Evolutionary conservation across 2,797 vertebrate species (phyloP).

Genomic region (Microcaecilia unicolor): DNA sequence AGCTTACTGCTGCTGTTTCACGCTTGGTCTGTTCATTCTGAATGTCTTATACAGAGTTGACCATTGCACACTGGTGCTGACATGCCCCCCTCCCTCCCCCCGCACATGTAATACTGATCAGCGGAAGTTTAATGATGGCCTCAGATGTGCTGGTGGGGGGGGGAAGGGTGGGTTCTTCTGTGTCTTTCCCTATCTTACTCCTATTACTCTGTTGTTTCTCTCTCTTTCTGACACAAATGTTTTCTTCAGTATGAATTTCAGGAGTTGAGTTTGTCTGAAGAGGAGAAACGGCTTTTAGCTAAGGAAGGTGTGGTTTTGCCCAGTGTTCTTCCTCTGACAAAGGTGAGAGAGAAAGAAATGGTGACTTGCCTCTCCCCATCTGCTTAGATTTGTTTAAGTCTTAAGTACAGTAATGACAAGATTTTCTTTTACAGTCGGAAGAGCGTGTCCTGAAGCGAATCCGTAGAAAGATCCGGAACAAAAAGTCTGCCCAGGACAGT

Average conservation of each 20-base stretch:
- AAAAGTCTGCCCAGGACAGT: conserved; percentile 81
- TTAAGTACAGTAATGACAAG: no score
- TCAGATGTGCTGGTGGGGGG: rapidly evolving
- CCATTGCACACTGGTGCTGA: no score
- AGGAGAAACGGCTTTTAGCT: conserved; percentile 71
- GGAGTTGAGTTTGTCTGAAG: conserved; percentile 69
- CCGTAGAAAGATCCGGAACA: conserved; percentile 82
- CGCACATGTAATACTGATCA: no score
- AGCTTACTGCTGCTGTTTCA: no score
- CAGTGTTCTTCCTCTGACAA: conserved; percentile 61
- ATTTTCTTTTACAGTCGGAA: conserved; percentile 63
- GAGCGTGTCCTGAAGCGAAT: conserved; percentile 72
- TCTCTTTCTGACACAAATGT: rapidly evolving
- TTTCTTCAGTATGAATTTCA: conserved; percentile 54
- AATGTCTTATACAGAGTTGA: no score
- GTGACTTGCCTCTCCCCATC: neutral
- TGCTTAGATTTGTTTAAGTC: no score
- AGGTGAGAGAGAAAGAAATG: no score
- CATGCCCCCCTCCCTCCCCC: no score
- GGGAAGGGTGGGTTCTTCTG: neutral
- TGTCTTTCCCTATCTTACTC: neutral
- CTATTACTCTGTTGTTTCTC: no score
- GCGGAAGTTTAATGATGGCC: no score
- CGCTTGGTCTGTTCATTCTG: no score
- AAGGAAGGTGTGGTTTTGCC: conserved; percentile 74